Conservation (phyloP, 1,140 invertebrate genomes). For the Drosophila micromelanica region DNA sequence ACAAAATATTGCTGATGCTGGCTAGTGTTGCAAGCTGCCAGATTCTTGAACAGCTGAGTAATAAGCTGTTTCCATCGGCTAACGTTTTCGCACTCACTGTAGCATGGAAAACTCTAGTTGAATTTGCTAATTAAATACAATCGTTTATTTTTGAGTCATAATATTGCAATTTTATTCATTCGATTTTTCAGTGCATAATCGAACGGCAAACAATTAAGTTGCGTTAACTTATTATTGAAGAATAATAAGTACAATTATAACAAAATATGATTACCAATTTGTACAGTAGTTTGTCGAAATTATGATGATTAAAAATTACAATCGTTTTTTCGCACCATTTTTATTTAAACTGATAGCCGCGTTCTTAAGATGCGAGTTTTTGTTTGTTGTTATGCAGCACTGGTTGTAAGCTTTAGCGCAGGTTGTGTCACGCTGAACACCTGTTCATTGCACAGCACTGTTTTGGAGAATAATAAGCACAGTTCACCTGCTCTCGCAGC, state of each 20-base stretch:
- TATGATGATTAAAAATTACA: no score
- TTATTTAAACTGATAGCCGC: no score
- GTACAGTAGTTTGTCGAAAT: no score
- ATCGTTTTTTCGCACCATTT: no score
- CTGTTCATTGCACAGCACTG: slow-evolving; percentile 35
- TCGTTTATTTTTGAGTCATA: no score
- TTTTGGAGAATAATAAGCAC: slow-evolving; percentile 17
- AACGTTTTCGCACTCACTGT: neutral
- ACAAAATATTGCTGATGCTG: slow-evolving; percentile 38
- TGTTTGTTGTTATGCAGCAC: neutral
- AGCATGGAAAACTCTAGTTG: no score
- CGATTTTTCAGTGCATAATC: no score
- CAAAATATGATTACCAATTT: neutral
- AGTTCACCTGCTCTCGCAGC: slow-evolving; percentile 22
- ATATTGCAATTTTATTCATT: no score
- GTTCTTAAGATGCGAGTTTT: no score
- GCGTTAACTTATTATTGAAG: no score
- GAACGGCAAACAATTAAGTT: no score
- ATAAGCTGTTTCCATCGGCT: neutral
- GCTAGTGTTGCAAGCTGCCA: slow-evolving; percentile 27
- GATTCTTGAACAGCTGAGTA: slow-evolving; percentile 20
- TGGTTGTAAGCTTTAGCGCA: neutral
- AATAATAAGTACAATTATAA: neutral
- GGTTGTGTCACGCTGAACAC: slow-evolving; percentile 17
- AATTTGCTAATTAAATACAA: no score